Evolutionary conservation across 1,140 invertebrate genomes (phyloP), one percentile per base, ranked within the genome.

Genomic region (Plectus sambesii): DNA sequence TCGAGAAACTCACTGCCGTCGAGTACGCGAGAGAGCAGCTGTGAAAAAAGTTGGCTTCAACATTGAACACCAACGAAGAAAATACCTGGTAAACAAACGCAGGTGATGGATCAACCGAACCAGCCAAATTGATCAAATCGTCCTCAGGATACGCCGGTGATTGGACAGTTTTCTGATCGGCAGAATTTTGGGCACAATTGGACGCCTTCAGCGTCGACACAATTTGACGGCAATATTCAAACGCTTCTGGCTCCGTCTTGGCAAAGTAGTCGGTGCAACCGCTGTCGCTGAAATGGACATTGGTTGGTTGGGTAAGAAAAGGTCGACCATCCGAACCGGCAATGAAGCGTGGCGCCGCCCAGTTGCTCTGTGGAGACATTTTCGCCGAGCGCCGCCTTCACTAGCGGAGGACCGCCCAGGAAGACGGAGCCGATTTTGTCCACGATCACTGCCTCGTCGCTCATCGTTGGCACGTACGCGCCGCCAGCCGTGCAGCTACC

Each of bases 401-500:
- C 92, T 52, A 99, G 70, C 1, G 94, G 94, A 26, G 94, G 93
- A 2, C 94, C 94, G 24, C 82, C 94, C 6, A 99, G 74, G 71
- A 98, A 99, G 57, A 99, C 90, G 5, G 89, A 97, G 22, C 90
- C 94, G 70, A 94, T 87, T 54, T 85, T 79, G 62, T 80, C 79
- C 2, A 98, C 87, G 59, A 98, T 99, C 33, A 98, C 78, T 64
- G 82, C 87, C 73, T 98, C 89, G 71, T 98, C 74, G 2, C 89
- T 82, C 92, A 98, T 97, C 25, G 90, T 84, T 6, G 92, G 90
- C 3, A 97, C 82, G 67, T 99, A 99, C 5, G 93, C 93, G 23
- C 92, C 93, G 26, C 93, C 93, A 43, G 93, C 93, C 1, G 93
- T 99, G 72, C 93, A 98, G 51, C 84, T 92, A 12, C 93, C 93